A percentile compares a stretch with the other conserved stretches of the same genome.
These are phyloP conservation scores for Gobio occitaniae DNA, from an alignment of 2,797 vertebrate genomes.

Conservation along the genomic window DNA sequence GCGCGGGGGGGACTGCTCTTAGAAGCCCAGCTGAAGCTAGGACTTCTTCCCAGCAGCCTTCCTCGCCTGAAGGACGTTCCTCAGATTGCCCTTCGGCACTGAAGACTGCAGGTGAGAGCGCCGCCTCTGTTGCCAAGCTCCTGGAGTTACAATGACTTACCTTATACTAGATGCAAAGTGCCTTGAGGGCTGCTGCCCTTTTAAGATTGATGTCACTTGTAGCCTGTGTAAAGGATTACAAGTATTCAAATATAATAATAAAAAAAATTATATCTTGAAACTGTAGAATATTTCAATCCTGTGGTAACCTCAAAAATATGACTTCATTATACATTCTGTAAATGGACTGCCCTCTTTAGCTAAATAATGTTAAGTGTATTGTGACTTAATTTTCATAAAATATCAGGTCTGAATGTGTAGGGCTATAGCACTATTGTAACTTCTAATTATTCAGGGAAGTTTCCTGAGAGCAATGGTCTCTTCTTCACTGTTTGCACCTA, in stretches of 20 bases:
- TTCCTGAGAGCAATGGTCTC: no score
- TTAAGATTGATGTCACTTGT: constrained; percentile 14
- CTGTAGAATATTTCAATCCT: constrained; percentile 18
- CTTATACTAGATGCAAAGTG: constrained; percentile 11
- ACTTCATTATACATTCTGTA: constrained; percentile 1
- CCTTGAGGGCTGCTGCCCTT: constrained; percentile 14
- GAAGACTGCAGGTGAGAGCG: no score
- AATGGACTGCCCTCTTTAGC: constrained; percentile 14
- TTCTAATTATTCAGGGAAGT: no score
- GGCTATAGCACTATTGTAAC: background rate
- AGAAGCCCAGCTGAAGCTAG: no score
- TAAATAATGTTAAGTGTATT: constrained; percentile 15
- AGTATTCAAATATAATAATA: background rate
- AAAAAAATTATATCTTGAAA: constrained; percentile 10
- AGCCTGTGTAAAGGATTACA: constrained; percentile 18
- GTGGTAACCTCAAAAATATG: constrained; percentile 31
- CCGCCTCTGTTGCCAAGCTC: no score
- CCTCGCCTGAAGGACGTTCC: no score
- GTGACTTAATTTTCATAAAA: background rate
- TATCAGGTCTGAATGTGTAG: constrained; percentile 7
- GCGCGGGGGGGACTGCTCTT: no score
- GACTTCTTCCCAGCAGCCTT: no score
- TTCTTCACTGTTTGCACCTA: no score
- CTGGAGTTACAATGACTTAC: no score
- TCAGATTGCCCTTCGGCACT: no score